A percentile compares a stretch with the other conserved stretches of the same genome.
Conservation (phyloP, 2,113 vertebrate species). For the Salvelinus fontinalis region DNA sequence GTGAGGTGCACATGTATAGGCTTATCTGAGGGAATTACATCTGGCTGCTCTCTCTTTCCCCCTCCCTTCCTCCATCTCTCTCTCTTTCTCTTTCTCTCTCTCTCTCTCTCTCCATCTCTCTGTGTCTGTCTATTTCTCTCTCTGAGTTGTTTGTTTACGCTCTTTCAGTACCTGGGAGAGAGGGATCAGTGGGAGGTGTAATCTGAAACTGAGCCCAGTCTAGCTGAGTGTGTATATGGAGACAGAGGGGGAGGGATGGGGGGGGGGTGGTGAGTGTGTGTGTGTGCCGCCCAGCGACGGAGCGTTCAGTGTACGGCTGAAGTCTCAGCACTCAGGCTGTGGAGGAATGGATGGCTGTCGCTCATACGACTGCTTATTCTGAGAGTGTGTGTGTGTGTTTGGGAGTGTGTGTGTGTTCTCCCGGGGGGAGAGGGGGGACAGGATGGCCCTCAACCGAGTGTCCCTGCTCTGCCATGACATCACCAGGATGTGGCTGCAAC, state of each 20-base stretch:
- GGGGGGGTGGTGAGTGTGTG: constrained; percentile 18
- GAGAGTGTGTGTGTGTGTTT: constrained; percentile 18
- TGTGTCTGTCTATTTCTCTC: background rate
- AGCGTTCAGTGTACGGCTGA: constrained; percentile 60
- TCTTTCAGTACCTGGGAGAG: constrained; percentile 12
- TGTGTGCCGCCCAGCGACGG: constrained; percentile 27
- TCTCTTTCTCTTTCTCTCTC: background rate
- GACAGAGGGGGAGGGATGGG: background rate
- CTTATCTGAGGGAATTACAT: constrained; percentile 9
- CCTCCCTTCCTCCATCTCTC: background rate
- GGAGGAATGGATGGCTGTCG: constrained; percentile 48
- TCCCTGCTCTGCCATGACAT: constrained; percentile 82
- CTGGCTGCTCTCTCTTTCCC: background rate
- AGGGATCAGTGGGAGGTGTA: constrained; percentile 33
- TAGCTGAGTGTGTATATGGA: constrained; percentile 14
- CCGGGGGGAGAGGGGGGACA: background rate
- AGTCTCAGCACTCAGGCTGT: constrained; percentile 28
- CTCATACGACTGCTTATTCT: constrained; percentile 46
- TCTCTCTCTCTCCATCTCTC: background rate
- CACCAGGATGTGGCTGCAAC: constrained; percentile 81
- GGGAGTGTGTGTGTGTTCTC: background rate
- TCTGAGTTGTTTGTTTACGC: too few relatives aligned
- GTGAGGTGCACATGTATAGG: background rate
- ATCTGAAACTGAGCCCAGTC: constrained; percentile 51
- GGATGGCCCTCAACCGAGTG: constrained; percentile 81